Conservation (phyloP, 2,113 vertebrate species). For the Pica pica region DNA sequence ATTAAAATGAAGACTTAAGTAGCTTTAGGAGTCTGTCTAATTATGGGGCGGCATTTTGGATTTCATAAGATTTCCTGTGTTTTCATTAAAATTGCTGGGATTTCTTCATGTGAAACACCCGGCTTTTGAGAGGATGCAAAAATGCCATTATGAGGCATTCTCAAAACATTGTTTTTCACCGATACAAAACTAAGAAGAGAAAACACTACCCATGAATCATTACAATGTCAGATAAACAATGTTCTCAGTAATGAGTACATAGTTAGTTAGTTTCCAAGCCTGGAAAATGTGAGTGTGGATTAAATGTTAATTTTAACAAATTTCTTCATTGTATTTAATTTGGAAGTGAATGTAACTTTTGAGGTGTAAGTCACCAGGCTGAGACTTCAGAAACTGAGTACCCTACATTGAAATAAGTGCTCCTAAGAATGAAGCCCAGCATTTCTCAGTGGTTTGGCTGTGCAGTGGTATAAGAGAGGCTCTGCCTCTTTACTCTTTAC, state of each 20-base stretch:
- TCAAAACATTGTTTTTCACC: neutral
- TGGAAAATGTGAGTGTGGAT: neutral
- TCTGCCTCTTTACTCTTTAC: conserved; percentile 44
- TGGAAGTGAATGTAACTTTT: neutral
- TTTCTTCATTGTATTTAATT: neutral
- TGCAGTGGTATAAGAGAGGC: neutral
- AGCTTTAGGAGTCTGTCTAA: neutral
- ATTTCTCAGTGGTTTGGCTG: neutral
- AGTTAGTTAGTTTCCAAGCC: neutral
- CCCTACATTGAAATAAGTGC: neutral
- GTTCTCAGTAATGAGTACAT: neutral
- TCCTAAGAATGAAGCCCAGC: neutral
- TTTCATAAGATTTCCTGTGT: neutral
- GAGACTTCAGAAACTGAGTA: neutral
- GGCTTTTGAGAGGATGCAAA: neutral
- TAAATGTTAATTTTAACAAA: neutral
- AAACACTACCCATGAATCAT: neutral
- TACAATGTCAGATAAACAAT: neutral
- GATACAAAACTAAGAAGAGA: neutral
- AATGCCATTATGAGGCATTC: neutral
- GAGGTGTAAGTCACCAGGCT: neutral
- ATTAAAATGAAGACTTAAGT: neutral
- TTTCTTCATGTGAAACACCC: neutral
- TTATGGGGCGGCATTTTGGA: neutral
- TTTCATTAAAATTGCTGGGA: neutral